Base-by-base conservation (phyloP, 2,888 invertebrate genomes). In the Mythimna loreyi region DNA sequence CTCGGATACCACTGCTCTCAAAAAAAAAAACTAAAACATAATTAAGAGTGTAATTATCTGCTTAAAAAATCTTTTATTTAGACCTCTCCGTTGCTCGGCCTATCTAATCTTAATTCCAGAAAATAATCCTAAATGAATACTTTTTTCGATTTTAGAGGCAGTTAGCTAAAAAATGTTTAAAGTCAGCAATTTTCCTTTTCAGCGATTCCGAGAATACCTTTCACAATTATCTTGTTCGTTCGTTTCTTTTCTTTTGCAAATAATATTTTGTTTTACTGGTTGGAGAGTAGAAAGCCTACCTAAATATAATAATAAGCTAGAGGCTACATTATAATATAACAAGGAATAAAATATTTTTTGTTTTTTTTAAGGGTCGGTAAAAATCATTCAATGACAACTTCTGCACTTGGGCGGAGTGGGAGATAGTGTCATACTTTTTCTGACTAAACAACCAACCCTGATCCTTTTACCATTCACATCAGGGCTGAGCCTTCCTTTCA, bases 121-220 rank as follows among this genome's bases (percentile, higher is more conserved):
- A 30, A 36, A 36, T 72, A 55, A 28, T 28, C 52, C 36, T 8
- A 16, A 52, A 25, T 56, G 33, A 40, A 3, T 21, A n/a, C 63
- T 25, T 70, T 55, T 72, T 43, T 70, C 47, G 55, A 72, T 64
- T 45, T 21, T 33, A 33, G 19, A 58, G 33, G 52, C 40, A 67
- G 19, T 57, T 57, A 52, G 13, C 45, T 56, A 4, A 76, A 76
- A 66, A 72, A 72, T 60, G 66, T 75, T 65, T 50, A 49, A 71
- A 72, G n/a, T 25, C 30, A 28, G 63, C 47, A 60, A 76, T 76
- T 72, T 76, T 66, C 77, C 28, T 72, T 67, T 72, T 64, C 65
- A 60, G 52, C 30, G 63, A 53, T 7, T 64, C 49, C 2, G 53
- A 8, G 50, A 76, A 72, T 77, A 64, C 53, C 28, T 49, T 65